phyloP scores from a whole-genome alignment of 2,888 invertebrate species.

The Physocephala rufipes region DNA sequence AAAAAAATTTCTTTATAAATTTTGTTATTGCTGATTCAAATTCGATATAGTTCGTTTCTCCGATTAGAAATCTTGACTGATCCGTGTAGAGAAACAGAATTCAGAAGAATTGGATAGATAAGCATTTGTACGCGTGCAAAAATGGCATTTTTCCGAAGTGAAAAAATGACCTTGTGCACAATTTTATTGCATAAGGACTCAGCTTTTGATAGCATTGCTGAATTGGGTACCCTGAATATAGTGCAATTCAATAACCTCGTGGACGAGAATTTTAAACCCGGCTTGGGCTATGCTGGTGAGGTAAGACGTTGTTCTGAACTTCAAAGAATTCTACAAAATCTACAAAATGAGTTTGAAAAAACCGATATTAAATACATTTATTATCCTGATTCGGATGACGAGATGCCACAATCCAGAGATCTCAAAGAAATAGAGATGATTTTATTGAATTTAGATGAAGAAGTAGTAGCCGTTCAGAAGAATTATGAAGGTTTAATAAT shows the following conservation, averaged over 20 bases:
- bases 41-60: too few species aligned
- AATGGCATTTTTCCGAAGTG: conserved; percentile 59
- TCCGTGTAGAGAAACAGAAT: too few species aligned
- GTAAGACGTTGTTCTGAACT: conserved; percentile 52
- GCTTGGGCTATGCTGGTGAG: conserved; percentile 48
- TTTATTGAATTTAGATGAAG: conserved; percentile 45
- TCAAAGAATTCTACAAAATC: conserved; percentile 47
- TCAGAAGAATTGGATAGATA: too few species aligned
- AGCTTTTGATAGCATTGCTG: conserved; percentile 56
- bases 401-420: conserved; percentile 49
- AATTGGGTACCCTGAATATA: conserved; percentile 55
- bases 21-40: too few species aligned
- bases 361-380: conserved; percentile 43
- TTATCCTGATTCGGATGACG: conserved; percentile 51
- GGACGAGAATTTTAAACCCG: conserved; percentile 47
- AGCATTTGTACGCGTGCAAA: not conserved
- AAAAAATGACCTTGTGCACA: conserved; percentile 57
- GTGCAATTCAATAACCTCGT: conserved; percentile 57
- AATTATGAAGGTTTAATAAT: conserved; percentile 45
- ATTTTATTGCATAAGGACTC: conserved; percentile 56
- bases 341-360: conserved; percentile 47
- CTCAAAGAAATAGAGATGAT: conserved; percentile 45
- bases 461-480: conserved; percentile 47
- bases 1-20: too few species aligned
- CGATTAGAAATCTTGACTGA: too few species aligned